Evolutionary conservation across 1,140 invertebrate species (phyloP).

Genomic region (Sesamia nonagrioides): DNA sequence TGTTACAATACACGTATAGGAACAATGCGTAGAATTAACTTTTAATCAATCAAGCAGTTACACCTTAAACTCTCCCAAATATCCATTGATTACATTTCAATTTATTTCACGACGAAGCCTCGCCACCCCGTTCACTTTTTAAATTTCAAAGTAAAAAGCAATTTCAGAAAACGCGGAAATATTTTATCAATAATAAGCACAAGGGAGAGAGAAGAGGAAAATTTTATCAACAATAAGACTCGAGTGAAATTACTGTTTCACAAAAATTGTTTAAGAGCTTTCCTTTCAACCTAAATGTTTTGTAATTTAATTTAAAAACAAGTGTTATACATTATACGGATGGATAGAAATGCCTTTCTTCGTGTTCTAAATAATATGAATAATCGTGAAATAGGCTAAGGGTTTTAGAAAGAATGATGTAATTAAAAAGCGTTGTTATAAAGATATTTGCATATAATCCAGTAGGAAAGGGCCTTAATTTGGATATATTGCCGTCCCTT

Average conservation of each 20-base stretch:
- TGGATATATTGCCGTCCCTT: too few relatives aligned
- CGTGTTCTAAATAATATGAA: too few relatives aligned
- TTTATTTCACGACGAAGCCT: neutral
- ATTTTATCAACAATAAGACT: conserved; percentile 1
- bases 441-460: too few relatives aligned
- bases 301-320: neutral
- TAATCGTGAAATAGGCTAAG: neutral
- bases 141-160: conserved; percentile 3
- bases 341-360: too few relatives aligned
- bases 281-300: neutral
- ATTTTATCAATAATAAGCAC: too few relatives aligned
- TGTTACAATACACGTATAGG: too few relatives aligned
- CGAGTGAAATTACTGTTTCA: conserved; percentile 11
- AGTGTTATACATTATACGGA: too few relatives aligned
- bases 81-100: conserved; percentile 6
- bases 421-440: too few relatives aligned
- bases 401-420: too few relatives aligned
- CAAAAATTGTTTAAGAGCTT: neutral
- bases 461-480: too few relatives aligned
- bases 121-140: neutral
- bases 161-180: neutral
- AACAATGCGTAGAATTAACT: too few relatives aligned
- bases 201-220: neutral
- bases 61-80: neutral
- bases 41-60: neutral